phyloP scores from a whole-genome alignment of 2,113 vertebrate genomes.

The Isurus oxyrinchus region DNA sequence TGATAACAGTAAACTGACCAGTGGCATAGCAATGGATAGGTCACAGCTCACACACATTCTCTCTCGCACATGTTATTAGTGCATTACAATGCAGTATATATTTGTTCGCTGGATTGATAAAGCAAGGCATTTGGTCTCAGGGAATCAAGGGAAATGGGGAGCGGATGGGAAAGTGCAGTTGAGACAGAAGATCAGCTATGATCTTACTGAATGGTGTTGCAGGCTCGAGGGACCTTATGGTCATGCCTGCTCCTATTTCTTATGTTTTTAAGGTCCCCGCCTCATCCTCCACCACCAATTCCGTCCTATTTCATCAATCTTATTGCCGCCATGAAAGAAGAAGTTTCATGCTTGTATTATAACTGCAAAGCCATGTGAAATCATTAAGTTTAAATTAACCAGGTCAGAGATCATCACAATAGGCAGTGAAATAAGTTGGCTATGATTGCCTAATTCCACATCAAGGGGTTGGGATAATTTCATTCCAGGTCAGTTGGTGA shows the following conservation, averaged over 20 bases:
- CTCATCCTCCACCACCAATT: neutral
- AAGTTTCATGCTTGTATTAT: slow-evolving; percentile 78
- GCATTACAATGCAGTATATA: neutral
- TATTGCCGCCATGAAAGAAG: slow-evolving; percentile 69
- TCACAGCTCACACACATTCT: neutral
- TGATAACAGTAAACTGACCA: neutral
- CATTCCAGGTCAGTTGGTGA: neutral
- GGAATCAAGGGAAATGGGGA: too few relatives aligned
- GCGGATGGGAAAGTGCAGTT: too few relatives aligned
- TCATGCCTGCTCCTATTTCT: too few relatives aligned
- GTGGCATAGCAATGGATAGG: neutral
- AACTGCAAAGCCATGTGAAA: slow-evolving; percentile 69
- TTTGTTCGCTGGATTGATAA: neutral
- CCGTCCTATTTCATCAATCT: slow-evolving; percentile 45
- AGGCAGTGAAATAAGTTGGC: slow-evolving; percentile 99
- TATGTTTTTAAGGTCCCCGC: too few relatives aligned
- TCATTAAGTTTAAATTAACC: slow-evolving; percentile 97
- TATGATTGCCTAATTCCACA: slow-evolving; percentile 96
- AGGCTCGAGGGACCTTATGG: too few relatives aligned
- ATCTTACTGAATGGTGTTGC: too few relatives aligned
- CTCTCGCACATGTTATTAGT: neutral
- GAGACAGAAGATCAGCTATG: too few relatives aligned
- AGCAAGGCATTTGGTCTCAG: neutral
- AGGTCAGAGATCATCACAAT: slow-evolving; percentile 98
- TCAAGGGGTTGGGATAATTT: slow-evolving; percentile 39